Conservation (phyloP, 1,140 invertebrate genomes). For the Leucophenga varia region DNA sequence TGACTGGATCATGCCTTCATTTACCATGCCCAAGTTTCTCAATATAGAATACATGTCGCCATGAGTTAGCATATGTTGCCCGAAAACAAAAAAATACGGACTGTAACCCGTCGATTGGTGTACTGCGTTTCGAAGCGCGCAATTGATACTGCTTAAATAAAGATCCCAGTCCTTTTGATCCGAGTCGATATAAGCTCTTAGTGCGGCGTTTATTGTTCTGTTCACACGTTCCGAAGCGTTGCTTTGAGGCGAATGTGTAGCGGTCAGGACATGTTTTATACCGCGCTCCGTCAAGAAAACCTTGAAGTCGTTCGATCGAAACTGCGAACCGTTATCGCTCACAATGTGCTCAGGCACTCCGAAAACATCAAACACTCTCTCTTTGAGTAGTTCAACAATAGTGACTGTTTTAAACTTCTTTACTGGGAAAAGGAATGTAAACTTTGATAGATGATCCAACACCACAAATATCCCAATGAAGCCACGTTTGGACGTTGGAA, state of each 20-base stretch:
- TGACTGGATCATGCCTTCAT: too few relatives aligned
- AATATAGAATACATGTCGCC: background rate
- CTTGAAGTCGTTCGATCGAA: conserved; percentile 1
- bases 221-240: background rate
- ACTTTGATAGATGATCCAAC: conserved; percentile 6
- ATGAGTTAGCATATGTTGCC: background rate
- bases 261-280: conserved; percentile 1
- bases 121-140: background rate
- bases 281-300: background rate
- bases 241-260: too few relatives aligned
- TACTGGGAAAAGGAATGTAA: conserved; percentile 1
- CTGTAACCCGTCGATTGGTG: background rate
- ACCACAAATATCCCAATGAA: conserved; percentile 1
- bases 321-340: conserved; percentile 2
- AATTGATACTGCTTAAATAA: conserved; percentile 2
- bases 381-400: conserved; percentile 3
- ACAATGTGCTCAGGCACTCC: conserved; percentile 2
- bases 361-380: conserved; percentile 2
- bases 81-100: background rate
- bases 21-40: background rate
- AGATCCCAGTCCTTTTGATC: conserved; percentile 10
- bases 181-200: conserved; percentile 1
- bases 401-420: background rate
- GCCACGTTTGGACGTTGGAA: conserved; percentile 1
- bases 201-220: background rate